Percentiles rank a stretch among this genome's conserved stretches.
Evolutionary conservation across 2,888 invertebrate genomes (phyloP).

Genomic region (Campopleginae sp.): DNA sequence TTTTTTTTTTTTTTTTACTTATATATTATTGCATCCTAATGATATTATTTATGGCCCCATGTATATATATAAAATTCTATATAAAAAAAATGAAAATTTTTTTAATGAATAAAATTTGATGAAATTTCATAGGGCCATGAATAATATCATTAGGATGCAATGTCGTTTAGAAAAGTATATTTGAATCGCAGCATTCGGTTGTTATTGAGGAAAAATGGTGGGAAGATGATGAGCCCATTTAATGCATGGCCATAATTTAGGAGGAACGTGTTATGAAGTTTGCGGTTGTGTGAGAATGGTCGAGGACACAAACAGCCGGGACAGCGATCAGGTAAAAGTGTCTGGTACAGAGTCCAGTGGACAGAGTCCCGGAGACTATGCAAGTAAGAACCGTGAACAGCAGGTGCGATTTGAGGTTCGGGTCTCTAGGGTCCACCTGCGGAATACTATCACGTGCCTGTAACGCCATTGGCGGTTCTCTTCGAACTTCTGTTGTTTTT

Average conservation of each 20-base stretch:
- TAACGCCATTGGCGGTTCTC: conserved; percentile 53
- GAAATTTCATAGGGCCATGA: no score
- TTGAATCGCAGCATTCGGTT: neutral
- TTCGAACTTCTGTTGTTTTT: conserved; percentile 48
- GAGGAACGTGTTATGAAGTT: conserved; percentile 17
- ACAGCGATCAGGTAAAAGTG: conserved; percentile 14
- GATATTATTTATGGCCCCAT: no score
- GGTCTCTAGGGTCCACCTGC: conserved; percentile 47
- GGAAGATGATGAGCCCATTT: neutral
- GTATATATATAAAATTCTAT: no score
- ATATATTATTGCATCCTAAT: no score
- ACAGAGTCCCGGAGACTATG: conserved; percentile 2
- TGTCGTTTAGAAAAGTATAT: neutral
- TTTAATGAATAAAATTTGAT: no score
- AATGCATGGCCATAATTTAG: neutral
- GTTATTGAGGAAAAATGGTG: neutral
- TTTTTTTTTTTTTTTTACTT: no score
- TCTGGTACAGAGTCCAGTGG: conserved; percentile 21
- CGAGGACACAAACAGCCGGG: conserved; percentile 26
- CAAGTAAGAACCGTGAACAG: conserved; percentile 37
- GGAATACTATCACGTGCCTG: conserved; percentile 62
- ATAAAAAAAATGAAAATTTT: no score
- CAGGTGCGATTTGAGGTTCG: conserved; percentile 61
- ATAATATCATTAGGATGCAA: neutral
- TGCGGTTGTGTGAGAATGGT: conserved; percentile 27